Percentiles rank a stretch among this genome's conserved stretches.
Conservation (phyloP, 2,113 vertebrate species). For the Carettochelys insculpta region DNA sequence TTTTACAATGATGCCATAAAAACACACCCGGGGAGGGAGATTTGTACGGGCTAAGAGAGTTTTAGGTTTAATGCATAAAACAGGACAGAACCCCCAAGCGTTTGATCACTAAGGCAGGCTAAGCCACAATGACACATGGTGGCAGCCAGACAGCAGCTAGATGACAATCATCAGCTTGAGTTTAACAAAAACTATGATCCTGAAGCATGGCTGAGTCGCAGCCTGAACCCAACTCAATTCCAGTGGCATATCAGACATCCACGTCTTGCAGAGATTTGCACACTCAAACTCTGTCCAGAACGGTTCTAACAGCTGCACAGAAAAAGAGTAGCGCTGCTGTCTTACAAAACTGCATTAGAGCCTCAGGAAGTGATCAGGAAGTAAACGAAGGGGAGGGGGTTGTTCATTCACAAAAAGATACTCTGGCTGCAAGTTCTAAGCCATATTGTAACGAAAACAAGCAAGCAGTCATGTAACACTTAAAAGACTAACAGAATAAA, state of each 20-base stretch:
- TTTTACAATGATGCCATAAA: rapidly evolving
- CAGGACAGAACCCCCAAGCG: slow-evolving; percentile 28
- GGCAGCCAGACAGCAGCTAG: neutral
- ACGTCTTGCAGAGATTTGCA: neutral
- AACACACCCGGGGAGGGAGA: neutral
- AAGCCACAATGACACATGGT: neutral
- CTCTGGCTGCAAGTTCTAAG: neutral
- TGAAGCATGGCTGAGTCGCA: neutral
- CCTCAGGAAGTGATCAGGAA: rapidly evolving
- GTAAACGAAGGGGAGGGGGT: too few species aligned
- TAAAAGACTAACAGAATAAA: too few species aligned
- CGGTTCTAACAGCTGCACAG: rapidly evolving
- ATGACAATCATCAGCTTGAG: neutral
- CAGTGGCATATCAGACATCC: neutral
- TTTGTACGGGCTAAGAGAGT: neutral
- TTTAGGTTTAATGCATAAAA: slow-evolving; percentile 24
- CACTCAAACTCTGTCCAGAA: rapidly evolving
- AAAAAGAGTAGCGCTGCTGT: neutral
- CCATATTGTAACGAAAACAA: rapidly evolving
- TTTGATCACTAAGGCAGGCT: neutral
- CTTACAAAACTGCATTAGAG: neutral
- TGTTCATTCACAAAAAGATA: neutral
- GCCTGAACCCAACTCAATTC: neutral
- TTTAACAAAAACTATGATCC: neutral
- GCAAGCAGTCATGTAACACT: too few species aligned